These are phyloP conservation scores for Nylanderia fulva DNA, from an alignment of 1,140 invertebrate species.

Conservation along the genomic window DNA sequence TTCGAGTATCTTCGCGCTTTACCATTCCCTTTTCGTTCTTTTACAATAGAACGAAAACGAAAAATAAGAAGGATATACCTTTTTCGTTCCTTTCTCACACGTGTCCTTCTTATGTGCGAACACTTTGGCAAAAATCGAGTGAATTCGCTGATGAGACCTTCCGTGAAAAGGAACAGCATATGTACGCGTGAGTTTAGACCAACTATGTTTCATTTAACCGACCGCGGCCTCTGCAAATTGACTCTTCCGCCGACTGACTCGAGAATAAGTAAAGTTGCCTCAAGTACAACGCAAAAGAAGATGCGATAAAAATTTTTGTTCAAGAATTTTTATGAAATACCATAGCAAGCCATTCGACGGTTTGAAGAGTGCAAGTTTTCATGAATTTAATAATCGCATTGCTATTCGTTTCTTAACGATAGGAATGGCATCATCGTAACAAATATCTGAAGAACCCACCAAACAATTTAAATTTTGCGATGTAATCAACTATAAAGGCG, in stretches of 20 bases:
- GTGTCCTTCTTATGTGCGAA: slow-evolving; percentile 15
- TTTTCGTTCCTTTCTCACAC: neutral
- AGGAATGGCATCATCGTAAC: slow-evolving; percentile 12
- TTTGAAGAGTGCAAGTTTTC: neutral
- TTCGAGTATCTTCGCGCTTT: neutral
- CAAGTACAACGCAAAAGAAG: neutral
- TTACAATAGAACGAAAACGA: slow-evolving; percentile 12
- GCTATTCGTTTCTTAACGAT: slow-evolving; percentile 36
- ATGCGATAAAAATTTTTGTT: slow-evolving; percentile 48
- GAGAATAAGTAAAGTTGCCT: slow-evolving; percentile 45
- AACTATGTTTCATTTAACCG: slow-evolving; percentile 51
- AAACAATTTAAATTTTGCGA: slow-evolving; percentile 45
- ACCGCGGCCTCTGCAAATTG: slow-evolving; percentile 36
- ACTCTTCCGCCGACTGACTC: slow-evolving; percentile 46
- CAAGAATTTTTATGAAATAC: slow-evolving; percentile 56
- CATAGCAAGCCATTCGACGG: slow-evolving; percentile 27
- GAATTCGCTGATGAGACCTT: slow-evolving; percentile 23
- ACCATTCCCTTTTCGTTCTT: neutral
- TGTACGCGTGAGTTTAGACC: slow-evolving; percentile 45
- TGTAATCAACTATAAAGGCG: slow-evolving; percentile 19
- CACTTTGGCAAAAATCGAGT: slow-evolving; percentile 32
- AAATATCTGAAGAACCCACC: slow-evolving; percentile 18
- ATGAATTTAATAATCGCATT: slow-evolving; percentile 58
- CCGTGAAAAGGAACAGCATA: slow-evolving; percentile 6
- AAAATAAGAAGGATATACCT: neutral